These are phyloP conservation scores for Asteroscopus sphinx DNA, from an alignment of 2,888 invertebrate genomes.

Conservation along the genomic window DNA sequence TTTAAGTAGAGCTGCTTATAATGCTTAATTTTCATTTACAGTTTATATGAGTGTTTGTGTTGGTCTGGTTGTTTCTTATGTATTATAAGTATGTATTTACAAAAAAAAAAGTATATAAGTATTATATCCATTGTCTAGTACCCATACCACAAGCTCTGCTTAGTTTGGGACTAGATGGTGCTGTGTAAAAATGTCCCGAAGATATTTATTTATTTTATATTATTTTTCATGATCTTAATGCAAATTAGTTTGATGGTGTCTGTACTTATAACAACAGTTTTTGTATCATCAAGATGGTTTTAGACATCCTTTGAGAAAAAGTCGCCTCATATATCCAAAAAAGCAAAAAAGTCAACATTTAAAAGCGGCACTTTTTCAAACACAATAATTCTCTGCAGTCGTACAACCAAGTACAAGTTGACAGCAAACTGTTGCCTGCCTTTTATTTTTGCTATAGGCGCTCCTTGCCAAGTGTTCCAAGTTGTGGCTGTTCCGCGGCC, in stretches of 20 bases:
- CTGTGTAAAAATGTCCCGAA: no score
- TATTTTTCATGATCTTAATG: background rate
- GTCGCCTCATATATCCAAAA: background rate
- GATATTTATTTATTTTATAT: no score
- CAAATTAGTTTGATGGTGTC: background rate
- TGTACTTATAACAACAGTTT: background rate
- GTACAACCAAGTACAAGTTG: conserved; percentile 60
- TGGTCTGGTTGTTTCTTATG: no score
- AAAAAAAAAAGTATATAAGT: no score
- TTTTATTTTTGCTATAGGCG: conserved; percentile 84
- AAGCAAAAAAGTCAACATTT: conserved; percentile 31
- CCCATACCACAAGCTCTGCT: no score
- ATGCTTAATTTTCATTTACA: background rate
- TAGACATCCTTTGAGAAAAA: background rate
- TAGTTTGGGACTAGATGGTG: no score
- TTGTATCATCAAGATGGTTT: background rate
- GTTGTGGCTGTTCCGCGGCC: conserved; percentile 80
- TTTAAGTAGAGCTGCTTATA: background rate
- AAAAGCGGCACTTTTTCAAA: conserved; percentile 54
- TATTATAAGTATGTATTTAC: no score
- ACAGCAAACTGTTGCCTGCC: conserved; percentile 81
- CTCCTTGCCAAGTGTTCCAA: conserved; percentile 80
- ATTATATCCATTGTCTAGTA: no score
- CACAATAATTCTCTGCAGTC: conserved; percentile 60
- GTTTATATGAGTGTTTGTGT: no score